Evolutionary conservation across 35 echinoderm and acorn worm genomes (phyloP).

Genomic region (Lytechinus pictus): DNA sequence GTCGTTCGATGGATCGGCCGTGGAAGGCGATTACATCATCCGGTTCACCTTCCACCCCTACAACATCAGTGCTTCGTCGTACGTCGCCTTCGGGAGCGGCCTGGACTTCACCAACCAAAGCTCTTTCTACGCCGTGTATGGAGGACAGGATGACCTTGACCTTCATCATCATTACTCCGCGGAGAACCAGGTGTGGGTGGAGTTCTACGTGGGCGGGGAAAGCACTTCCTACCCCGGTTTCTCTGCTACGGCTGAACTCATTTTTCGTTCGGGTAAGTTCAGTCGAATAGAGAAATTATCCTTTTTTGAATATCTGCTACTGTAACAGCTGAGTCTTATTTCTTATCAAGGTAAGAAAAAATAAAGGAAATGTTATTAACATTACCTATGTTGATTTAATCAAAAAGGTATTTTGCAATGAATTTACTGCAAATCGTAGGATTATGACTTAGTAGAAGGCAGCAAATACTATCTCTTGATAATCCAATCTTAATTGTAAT

Average conservation of each 20-base stretch:
- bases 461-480: no score
- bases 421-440: no score
- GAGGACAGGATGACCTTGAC: not conserved
- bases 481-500: no score
- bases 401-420: no score
- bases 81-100: conserved; percentile 23
- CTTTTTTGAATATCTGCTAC: no score
- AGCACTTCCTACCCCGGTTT: not conserved
- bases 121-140: not conserved
- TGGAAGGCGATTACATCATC: not conserved
- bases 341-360: no score
- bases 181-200: not conserved
- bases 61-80: conserved; percentile 15
- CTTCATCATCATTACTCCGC: not conserved
- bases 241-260: not conserved
- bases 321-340: no score
- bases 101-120: conserved; percentile 20
- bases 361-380: no score
- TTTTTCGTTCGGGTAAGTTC: not conserved
- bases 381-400: no score
- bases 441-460: no score
- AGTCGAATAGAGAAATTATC: not conserved
- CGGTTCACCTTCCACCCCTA: conserved; percentile 20
- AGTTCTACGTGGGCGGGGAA: not conserved
- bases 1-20: not conserved